Evolutionary conservation across 2,113 vertebrate genomes (phyloP).

Genomic region (Fukomys damarensis): DNA sequence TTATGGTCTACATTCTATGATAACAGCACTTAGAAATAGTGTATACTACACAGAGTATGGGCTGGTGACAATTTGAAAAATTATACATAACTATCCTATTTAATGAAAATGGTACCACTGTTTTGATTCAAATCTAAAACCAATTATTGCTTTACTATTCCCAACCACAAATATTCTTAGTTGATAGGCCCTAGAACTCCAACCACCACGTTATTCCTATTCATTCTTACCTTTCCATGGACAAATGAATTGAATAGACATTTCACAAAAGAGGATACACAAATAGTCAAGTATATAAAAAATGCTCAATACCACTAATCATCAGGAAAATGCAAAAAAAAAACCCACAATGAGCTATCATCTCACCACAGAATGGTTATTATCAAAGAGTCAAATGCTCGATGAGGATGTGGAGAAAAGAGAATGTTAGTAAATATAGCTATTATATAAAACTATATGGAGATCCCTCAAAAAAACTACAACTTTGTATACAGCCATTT

Average conservation of each 20-base stretch:
- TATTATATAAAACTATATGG: neutral
- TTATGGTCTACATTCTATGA: neutral
- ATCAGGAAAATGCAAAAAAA: neutral
- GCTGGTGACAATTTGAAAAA: neutral
- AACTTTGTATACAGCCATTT: neutral
- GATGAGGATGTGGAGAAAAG: neutral
- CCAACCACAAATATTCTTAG: neutral
- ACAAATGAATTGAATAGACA: neutral
- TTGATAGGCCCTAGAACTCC: neutral
- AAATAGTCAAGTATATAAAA: neutral
- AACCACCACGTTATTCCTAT: neutral
- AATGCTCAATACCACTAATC: neutral
- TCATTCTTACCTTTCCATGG: neutral
- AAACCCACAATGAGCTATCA: neutral
- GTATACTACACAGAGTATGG: neutral
- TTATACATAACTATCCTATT: neutral
- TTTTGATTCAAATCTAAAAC: neutral
- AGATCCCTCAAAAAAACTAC: neutral
- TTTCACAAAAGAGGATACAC: neutral
- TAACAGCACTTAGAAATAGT: neutral
- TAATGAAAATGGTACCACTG: neutral
- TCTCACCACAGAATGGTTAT: neutral
- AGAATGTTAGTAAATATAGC: neutral
- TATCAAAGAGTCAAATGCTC: neutral
- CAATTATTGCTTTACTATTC: neutral